phyloP scores from a whole-genome alignment of 2,113 vertebrate genomes.

The Macrotis lagotis region DNA sequence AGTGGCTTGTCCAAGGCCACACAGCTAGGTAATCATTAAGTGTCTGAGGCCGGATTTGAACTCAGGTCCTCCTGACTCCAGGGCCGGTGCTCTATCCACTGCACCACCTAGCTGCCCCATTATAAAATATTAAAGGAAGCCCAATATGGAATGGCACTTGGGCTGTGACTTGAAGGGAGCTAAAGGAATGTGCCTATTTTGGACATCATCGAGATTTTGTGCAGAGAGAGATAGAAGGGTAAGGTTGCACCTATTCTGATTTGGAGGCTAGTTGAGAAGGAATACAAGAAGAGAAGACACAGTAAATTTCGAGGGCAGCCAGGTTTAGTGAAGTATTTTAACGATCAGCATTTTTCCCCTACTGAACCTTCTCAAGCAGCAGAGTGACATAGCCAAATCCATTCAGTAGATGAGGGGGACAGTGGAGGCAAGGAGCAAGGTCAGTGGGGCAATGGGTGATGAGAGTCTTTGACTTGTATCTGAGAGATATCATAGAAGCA shows the following conservation, averaged over 20 bases:
- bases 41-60: too few relatives aligned
- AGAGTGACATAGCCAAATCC: background rate
- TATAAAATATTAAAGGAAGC: background rate
- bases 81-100: too few relatives aligned
- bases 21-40: too few relatives aligned
- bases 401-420: background rate
- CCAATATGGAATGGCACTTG: background rate
- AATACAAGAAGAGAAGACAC: background rate
- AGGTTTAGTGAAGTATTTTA: background rate
- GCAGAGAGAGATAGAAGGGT: too few relatives aligned
- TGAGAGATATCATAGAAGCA: background rate
- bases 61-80: too few relatives aligned
- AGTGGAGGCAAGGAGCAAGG: too few relatives aligned
- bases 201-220: too few relatives aligned
- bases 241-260: background rate
- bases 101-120: too few relatives aligned
- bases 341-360: background rate
- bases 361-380: background rate
- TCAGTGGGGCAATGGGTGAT: too few relatives aligned
- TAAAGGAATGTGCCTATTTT: background rate
- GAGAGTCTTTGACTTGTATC: background rate
- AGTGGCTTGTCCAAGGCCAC: too few relatives aligned
- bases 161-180: background rate
- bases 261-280: background rate
- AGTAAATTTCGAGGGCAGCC: background rate